Conservation (phyloP, 37 sponge, comb jelly and placozoan species). For the Beroe ovata region DNA sequence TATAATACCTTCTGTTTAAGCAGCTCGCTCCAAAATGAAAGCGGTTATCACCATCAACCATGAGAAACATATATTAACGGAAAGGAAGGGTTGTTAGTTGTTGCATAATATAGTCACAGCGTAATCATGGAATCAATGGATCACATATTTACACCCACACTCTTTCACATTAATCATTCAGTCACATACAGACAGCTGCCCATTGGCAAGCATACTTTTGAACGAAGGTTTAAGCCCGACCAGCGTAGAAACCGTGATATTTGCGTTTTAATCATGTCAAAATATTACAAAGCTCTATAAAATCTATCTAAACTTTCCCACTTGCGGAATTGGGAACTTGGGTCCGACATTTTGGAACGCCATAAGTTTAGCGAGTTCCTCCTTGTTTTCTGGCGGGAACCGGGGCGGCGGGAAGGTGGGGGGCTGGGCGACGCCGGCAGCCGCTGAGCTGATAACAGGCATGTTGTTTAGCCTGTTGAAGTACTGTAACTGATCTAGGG, state of each 20-base stretch:
- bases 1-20: no score
- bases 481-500: constrained; percentile 25
- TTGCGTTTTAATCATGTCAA: constrained; percentile 4
- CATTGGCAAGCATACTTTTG: no score
- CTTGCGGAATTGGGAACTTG: constrained; percentile 28
- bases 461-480: constrained; percentile 1
- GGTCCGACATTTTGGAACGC: background rate
- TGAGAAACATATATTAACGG: no score
- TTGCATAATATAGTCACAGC: no score
- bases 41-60: no score
- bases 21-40: no score
- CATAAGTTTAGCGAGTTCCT: constrained; percentile 46
- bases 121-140: no score
- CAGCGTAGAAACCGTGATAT: background rate
- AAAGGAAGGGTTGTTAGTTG: no score
- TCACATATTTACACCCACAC: no score
- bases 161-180: no score
- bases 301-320: constrained; percentile 44
- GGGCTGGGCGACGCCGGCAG: constrained; percentile 19
- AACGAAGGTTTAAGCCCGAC: constrained; percentile 1
- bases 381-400: background rate
- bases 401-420: constrained; percentile 38
- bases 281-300: background rate
- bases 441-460: constrained; percentile 6
- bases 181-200: no score